Conservation (phyloP, 1,140 invertebrate species). For the Drosophila cardini region DNA sequence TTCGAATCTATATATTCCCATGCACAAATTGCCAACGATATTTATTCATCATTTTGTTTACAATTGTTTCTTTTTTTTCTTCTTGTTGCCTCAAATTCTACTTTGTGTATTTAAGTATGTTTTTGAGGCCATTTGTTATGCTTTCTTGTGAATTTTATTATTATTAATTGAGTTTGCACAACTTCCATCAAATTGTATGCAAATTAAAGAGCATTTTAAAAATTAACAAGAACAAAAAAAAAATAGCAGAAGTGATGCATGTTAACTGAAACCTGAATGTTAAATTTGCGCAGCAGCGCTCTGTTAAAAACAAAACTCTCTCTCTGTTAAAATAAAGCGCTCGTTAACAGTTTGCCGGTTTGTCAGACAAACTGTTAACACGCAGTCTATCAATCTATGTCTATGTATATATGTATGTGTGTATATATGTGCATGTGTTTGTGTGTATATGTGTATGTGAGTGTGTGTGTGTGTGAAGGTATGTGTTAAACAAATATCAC, state of each 20-base stretch:
- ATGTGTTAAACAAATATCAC: conserved; percentile 83
- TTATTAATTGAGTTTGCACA: conserved; percentile 30
- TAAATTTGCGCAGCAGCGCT: conserved; percentile 60
- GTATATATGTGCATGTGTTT: conserved; percentile 36
- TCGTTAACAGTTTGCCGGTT: conserved; percentile 50
- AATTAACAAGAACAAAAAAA: conserved; percentile 23
- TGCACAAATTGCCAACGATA: conserved; percentile 29
- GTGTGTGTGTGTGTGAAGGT: conserved; percentile 48
- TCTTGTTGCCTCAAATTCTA: conserved; percentile 65
- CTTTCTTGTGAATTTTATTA: conserved; percentile 32
- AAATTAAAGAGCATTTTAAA: conserved; percentile 48
- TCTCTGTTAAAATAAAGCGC: conserved; percentile 25
- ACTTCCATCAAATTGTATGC: conserved; percentile 48
- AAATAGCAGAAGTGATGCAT: conserved; percentile 9
- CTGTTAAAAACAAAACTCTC: conserved; percentile 43
- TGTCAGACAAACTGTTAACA: conserved; percentile 68
- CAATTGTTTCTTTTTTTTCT: conserved; percentile 11
- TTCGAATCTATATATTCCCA: conserved; percentile 29
- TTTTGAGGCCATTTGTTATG: conserved; percentile 56
- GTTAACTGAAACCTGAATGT: conserved; percentile 49
- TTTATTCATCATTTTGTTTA: conserved; percentile 22
- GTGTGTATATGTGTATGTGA: conserved; percentile 30
- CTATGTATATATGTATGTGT: conserved; percentile 30
- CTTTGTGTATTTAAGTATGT: conserved; percentile 71
- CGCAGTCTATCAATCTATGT: conserved; percentile 58